A percentile compares a stretch with the other conserved stretches of the same genome.
Conservation (phyloP, 2,888 invertebrate species). For the Phanerotoma sp. region DNA sequence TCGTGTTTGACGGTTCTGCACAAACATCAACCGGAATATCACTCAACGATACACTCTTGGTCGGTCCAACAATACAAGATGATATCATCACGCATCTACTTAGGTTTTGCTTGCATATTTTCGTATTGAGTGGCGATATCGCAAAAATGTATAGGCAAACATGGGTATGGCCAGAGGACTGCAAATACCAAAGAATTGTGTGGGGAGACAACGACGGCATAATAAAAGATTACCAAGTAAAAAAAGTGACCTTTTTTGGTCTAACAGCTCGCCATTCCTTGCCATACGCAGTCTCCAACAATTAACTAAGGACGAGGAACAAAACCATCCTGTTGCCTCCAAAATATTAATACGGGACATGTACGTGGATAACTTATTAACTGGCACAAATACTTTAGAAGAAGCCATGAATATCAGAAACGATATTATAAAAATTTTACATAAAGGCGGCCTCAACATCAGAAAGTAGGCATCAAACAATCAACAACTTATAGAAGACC, state of each 20-base stretch:
- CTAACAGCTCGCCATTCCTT: too few species aligned
- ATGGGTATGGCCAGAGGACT: too few species aligned
- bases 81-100: too few species aligned
- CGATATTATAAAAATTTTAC: constrained; percentile 9
- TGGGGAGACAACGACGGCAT: constrained; percentile 18
- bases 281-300: not conserved
- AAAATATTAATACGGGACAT: constrained; percentile 7
- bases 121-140: too few species aligned
- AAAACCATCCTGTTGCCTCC: not conserved
- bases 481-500: not conserved
- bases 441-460: constrained; percentile 10
- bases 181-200: constrained; percentile 16
- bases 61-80: too few species aligned
- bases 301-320: constrained; percentile 19
- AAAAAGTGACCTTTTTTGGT: too few species aligned
- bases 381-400: constrained; percentile 11
- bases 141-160: too few species aligned
- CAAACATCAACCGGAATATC: constrained; percentile 19
- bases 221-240: not conserved
- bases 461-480: constrained; percentile 23
- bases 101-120: too few species aligned
- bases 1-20: constrained; percentile 23
- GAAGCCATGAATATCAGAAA: constrained; percentile 8
- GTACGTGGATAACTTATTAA: constrained; percentile 22
- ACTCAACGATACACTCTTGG: too few species aligned